These are phyloP conservation scores for Epistrophe eligans DNA, from an alignment of 2,888 invertebrate genomes.

Conservation along the genomic window DNA sequence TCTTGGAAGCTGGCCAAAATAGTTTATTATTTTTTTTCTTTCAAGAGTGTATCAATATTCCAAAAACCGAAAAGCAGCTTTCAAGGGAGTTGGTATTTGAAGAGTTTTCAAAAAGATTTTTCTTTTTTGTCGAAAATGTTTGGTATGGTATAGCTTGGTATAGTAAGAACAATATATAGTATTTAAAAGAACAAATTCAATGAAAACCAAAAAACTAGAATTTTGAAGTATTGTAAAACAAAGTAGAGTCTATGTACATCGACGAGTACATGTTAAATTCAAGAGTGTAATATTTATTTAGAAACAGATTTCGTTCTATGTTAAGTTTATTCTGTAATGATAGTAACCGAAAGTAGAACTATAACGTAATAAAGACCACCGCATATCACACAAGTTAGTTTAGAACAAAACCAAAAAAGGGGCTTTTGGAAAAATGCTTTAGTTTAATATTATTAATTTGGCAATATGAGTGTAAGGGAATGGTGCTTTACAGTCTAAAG, in stretches of 20 bases:
- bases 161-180: neutral
- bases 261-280: slow-evolving; percentile 4
- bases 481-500: no score
- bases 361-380: no score
- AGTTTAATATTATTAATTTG: no score
- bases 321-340: neutral
- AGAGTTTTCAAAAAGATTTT: slow-evolving; percentile 14
- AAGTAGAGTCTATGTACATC: neutral
- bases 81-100: slow-evolving; percentile 21
- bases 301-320: neutral
- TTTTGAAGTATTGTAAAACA: neutral
- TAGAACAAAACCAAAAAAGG: no score
- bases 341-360: no score
- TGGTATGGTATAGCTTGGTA: neutral
- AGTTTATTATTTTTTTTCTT: slow-evolving; percentile 46
- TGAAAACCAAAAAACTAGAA: neutral
- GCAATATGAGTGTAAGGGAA: no score
- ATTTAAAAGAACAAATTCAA: neutral
- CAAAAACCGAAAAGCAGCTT: slow-evolving; percentile 2
- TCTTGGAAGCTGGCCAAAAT: slow-evolving; percentile 51
- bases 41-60: slow-evolving; percentile 46
- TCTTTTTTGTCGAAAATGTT: neutral
- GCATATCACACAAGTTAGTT: no score
- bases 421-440: no score
- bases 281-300: slow-evolving; percentile 14